Evolutionary conservation across 37 sponge, comb jelly and placozoan genomes (phyloP), one percentile per base, ranked within the genome.

Genomic region (Spongia lamella): DNA sequence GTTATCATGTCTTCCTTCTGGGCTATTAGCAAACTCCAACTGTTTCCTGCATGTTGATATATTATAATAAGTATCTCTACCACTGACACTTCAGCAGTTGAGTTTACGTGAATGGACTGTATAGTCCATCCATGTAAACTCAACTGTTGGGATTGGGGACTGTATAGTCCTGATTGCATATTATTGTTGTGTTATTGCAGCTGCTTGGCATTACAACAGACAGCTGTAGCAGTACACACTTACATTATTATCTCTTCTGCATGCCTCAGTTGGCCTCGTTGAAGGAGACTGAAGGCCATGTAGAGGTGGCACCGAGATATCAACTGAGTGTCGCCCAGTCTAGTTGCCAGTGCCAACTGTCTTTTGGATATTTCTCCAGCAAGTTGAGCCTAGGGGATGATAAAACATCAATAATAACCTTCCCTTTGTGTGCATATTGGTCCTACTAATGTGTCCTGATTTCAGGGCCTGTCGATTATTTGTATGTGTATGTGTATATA

Each of bases 211-310:
- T 20, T 47, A 16, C 68, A 36, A 56, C 7, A 56, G 25, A 56
- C 57, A 56, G 1, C 57, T 26, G 3, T 21, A n/a, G n/a, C n/a
- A n/a, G n/a, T n/a, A n/a, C 7, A 17, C n/a, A 54, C 70, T 81
- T 20, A 84, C 90, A 55, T 84, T 54, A 90, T 75, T 15, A 91
- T 91, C 20, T 36, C 61, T 19, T 75, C 64, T 0, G 92, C 92
- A 24, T 49, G 49, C 30, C 53, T 27, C 7, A 83, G 55, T 40
- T 75, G 32, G 35, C 72, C 76, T 19, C 30, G 68, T 70, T 91
- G 92, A 33, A 91, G 72, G 1, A 87, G 81, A 78, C 89, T 87
- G 72, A 60, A 81, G 6, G 92, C 92, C 22, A 66, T 9, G 55
- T 69, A 91, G 38, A 91, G 63, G 38, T 66, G 73, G 63, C 81